Evolutionary conservation across 2,113 vertebrate genomes (phyloP).

Genomic region (Arvicanthis niloticus): DNA sequence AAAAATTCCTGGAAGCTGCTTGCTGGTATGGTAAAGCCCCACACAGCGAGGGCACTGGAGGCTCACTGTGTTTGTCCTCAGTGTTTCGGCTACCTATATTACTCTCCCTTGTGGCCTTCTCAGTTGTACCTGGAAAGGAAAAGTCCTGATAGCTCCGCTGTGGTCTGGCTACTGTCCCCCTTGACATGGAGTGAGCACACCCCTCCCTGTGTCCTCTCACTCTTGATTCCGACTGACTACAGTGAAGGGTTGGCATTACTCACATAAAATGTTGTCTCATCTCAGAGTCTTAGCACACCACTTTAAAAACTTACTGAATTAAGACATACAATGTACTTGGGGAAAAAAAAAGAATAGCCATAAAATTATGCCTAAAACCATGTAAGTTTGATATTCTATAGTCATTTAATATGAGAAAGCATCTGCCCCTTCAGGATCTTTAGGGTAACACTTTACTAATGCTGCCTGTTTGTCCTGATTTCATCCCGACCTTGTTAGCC

Average conservation of each 20-base stretch:
- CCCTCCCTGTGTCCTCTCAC: neutral
- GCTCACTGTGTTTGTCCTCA: neutral
- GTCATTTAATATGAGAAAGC: neutral
- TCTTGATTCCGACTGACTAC: neutral
- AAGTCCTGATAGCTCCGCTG: neutral
- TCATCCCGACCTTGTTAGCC: neutral
- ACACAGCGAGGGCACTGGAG: neutral
- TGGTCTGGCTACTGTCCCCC: neutral
- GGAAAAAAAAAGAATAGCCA: neutral
- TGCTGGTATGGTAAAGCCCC: neutral
- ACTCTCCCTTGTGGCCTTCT: neutral
- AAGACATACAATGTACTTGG: neutral
- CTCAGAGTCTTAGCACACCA: neutral
- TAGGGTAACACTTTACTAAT: neutral
- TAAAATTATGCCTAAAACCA: neutral
- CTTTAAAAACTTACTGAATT: slow-evolving; percentile 1
- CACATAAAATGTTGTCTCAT: neutral
- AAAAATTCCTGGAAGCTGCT: neutral
- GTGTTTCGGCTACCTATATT: neutral
- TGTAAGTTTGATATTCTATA: neutral
- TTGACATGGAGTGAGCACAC: neutral
- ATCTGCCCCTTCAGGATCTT: neutral
- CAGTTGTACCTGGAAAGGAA: neutral
- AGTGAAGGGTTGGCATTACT: neutral
- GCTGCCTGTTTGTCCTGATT: neutral